A percentile compares a stretch with the other conserved stretches of the same genome.
phyloP scores from a whole-genome alignment of 2,888 invertebrate species.

The Drosophila niveifrons region DNA sequence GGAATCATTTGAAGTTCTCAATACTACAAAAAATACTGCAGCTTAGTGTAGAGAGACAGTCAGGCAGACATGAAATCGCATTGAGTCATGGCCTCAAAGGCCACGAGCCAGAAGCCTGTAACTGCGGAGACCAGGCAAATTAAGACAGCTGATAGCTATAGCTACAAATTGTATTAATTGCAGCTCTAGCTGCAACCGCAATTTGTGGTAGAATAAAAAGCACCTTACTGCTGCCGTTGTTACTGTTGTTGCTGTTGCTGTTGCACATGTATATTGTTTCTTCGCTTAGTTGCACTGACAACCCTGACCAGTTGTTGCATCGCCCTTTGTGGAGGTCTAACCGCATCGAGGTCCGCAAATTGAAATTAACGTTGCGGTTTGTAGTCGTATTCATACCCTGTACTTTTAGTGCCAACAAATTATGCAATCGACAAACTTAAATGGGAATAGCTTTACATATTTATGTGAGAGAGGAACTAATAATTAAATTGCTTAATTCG shows the following conservation, averaged over 20 bases:
- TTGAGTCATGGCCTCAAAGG: neutral
- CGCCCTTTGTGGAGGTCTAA: neutral
- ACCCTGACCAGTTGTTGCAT: neutral
- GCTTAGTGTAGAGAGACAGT: too few species aligned
- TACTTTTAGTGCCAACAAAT: neutral
- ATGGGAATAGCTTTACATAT: neutral
- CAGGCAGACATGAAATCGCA: neutral
- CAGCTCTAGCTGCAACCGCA: conserved; percentile 31
- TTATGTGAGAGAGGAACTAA: too few species aligned
- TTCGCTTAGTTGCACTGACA: neutral
- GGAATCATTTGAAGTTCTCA: too few species aligned
- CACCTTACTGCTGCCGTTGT: conserved; percentile 20
- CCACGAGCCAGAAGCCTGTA: neutral
- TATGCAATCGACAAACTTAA: neutral
- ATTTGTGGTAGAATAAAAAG: conserved; percentile 28
- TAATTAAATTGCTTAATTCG: too few species aligned
- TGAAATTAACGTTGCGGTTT: conserved; percentile 1
- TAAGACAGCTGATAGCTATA: conserved; percentile 1
- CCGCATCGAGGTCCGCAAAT: conserved; percentile 3
- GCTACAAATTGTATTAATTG: conserved; percentile 42
- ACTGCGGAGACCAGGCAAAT: neutral
- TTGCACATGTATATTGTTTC: neutral
- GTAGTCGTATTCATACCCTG: neutral
- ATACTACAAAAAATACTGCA: too few species aligned
- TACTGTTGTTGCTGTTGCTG: neutral